Evolutionary conservation across 1,140 invertebrate species (phyloP), one percentile per base, ranked within the genome.

Genomic region (Temnothorax longispinosus): DNA sequence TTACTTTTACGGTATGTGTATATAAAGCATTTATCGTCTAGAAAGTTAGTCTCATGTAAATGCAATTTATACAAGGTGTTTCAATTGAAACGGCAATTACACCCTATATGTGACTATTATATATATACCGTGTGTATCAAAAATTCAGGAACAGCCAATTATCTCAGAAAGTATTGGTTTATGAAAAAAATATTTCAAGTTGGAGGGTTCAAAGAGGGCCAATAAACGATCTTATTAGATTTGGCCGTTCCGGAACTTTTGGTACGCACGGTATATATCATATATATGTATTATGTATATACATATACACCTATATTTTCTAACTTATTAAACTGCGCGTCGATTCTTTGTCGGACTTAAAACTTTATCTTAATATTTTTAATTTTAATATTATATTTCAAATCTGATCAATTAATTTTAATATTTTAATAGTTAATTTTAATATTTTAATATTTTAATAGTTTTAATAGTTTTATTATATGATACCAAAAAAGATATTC

Each of bases 41-140:
- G 6, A 78, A 78, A 27, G 10, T 77, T 62, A 77, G 41, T 77
- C 1, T 64, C 41, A 35, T 15, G 2, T 78, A 78, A 78, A 78
- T 78, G 75, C 75, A 77, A 77, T 78, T 64, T 64, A n/a, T 32
- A 64, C 44, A 78, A 18, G 44, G 27, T 78, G 44, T 13, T 11
- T 27, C 21, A 47, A 77, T 62, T 32, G 3, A 58, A 60, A 60
- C 38, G 10, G 15, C 60, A 2, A 18, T 76, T 76, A 60, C 21
- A 76, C n/a, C 35, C 21, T 76, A 38, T 27, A 74, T 54, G 18
- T 77, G 15, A 62, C 27, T 27, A 27, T 27, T 27, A 27, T 27
- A 27, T 27, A 27, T 27, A 27, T 27, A 27, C 27, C 27, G 27
- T 27, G 27, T 27, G 1, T 27, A 27, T 27, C 27, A 27, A 27